These are phyloP conservation scores for Ammospiza nelsoni DNA, from an alignment of 2,113 vertebrate genomes.

Conservation along the genomic window DNA sequence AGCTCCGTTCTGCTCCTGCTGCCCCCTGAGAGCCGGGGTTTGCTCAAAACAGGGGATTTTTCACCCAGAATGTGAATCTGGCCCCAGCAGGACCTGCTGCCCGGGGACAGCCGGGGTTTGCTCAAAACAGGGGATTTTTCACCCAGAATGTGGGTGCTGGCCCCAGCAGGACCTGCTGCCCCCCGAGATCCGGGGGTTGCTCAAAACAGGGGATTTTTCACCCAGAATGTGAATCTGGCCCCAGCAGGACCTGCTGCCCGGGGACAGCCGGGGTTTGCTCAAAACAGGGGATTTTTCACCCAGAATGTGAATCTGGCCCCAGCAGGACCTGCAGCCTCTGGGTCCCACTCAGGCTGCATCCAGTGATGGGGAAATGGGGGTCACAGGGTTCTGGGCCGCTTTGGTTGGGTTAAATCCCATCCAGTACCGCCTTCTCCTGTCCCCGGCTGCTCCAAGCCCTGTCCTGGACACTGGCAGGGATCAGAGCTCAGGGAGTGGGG, in stretches of 20 bases:
- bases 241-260: not conserved
- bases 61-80: accelerated
- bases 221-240: accelerated
- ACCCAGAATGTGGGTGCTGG: accelerated
- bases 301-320: accelerated
- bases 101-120: not conserved
- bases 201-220: accelerated
- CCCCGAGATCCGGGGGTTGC: not conserved
- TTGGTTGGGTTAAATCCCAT: not conserved
- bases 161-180: not conserved
- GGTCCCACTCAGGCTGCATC: not conserved
- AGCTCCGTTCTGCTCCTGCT: not conserved
- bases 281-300: not conserved
- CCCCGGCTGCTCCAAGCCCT: not conserved
- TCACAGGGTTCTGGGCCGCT: not conserved
- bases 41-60: accelerated
- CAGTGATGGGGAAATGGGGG: not conserved
- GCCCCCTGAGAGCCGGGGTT: not conserved
- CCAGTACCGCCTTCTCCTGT: accelerated
- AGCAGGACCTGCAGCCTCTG: not conserved
- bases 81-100: not conserved
- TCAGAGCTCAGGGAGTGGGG: not conserved
- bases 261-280: not conserved
- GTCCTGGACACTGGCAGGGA: accelerated
- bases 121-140: accelerated